Conservation (phyloP, 2,888 invertebrate genomes). For the Siphonodentalium dalli region DNA sequence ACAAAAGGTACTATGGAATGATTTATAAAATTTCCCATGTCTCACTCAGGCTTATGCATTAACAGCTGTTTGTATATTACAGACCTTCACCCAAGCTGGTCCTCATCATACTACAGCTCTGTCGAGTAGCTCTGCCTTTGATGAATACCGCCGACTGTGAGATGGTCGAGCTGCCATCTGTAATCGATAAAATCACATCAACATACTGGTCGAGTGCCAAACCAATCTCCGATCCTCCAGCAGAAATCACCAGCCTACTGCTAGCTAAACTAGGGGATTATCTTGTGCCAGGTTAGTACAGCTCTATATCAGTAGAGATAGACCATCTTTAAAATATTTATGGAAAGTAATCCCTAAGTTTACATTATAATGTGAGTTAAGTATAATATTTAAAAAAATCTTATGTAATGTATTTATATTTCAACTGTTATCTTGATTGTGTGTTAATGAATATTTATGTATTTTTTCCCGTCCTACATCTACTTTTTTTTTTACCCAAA, state of each 20-base stretch:
- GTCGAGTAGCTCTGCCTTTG: slow-evolving; percentile 62
- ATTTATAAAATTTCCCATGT: no score
- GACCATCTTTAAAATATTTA: not conserved
- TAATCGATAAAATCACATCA: slow-evolving; percentile 51
- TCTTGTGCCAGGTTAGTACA: slow-evolving; percentile 59
- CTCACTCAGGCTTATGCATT: no score
- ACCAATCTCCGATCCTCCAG: slow-evolving; percentile 56
- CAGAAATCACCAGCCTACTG: slow-evolving; percentile 61
- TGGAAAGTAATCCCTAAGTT: no score
- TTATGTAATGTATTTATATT: no score
- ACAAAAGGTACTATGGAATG: no score
- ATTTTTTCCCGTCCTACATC: no score
- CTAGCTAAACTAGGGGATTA: slow-evolving; percentile 65
- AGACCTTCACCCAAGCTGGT: slow-evolving; percentile 64
- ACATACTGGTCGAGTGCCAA: slow-evolving; percentile 44
- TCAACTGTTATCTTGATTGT: no score
- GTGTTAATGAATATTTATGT: no score
- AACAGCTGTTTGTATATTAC: slow-evolving; percentile 25
- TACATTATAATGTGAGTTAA: no score
- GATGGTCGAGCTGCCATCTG: slow-evolving; percentile 58
- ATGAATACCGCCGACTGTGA: slow-evolving; percentile 61
- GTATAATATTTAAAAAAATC: no score
- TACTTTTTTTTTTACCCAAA: no score
- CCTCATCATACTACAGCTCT: slow-evolving; percentile 63
- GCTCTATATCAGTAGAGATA: not conserved